Base-by-base conservation (phyloP, 1,140 invertebrate genomes). In the Heliconius congener region DNA sequence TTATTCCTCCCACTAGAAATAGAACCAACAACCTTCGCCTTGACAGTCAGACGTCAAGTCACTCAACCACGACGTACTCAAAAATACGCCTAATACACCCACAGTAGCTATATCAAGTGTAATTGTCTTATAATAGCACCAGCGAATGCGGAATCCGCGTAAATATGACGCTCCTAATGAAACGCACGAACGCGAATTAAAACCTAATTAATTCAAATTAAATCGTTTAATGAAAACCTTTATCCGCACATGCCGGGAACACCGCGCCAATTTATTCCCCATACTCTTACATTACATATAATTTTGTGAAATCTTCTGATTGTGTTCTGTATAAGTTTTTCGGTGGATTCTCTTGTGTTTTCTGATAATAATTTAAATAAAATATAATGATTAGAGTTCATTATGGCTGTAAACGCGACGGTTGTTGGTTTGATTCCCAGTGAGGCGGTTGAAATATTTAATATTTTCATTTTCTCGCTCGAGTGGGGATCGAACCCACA, bases 201-300 rank as follows among this genome's bases (percentile, higher is more conserved):
- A 77, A 77, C 76, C 60, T 71, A 77, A 77, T 77, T 77, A 77
- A 77, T 77, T 77, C 76, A 77, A 77, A 77, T 77, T 71, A 77
- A 77, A 77, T 71, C 50, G 76, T 77, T 77, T 77, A 77, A 77
- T 77, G 76, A 71, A 77, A 77, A 50, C 76, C 76, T 77, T 77
- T 77, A 77, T 77, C 70, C 70, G 76, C 76, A 77, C 76, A 77
- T 77, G 76, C 66, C 76, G 76, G 42, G 76, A 77, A 77, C 76
- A 71, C n/a, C 34, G 34, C 19, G 71, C 71, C 71, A 42, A 72
- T 72, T 72, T 72, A 72, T 72, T 6, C 19, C 37, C 71, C 71
- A 39, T 72, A 71, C 71, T 16, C 37, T 39, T 71, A 71, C 71
- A 71, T 71, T 71, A 72, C 71, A 39, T 60, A 60, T 42, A 57